These are phyloP conservation scores for Corythucha ciliata DNA, from an alignment of 2,888 invertebrate species.

Conservation along the genomic window DNA sequence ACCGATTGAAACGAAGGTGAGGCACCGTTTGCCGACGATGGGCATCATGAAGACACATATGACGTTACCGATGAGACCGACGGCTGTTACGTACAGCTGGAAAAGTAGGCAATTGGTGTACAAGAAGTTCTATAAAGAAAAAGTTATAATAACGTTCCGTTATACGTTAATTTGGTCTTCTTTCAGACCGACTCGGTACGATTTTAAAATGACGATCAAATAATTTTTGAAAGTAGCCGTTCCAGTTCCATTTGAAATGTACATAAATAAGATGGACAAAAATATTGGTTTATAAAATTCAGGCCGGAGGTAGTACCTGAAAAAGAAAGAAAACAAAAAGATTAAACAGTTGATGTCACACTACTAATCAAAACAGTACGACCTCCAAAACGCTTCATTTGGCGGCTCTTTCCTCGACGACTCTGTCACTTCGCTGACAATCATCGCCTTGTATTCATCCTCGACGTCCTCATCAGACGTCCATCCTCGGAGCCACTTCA, in stretches of 20 bases:
- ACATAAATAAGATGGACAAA: slow-evolving; percentile 22
- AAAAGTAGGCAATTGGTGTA: slow-evolving; percentile 9
- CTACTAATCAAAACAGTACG: too few species aligned
- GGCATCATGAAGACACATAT: slow-evolving; percentile 31
- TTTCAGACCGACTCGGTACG: slow-evolving; percentile 22
- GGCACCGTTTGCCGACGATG: slow-evolving; percentile 39
- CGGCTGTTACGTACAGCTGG: slow-evolving; percentile 25
- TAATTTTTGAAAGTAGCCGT: slow-evolving; percentile 26
- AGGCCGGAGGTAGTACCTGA: slow-evolving; percentile 18
- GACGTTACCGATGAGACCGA: slow-evolving; percentile 29
- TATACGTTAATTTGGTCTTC: slow-evolving; percentile 25
- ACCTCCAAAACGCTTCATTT: too few species aligned
- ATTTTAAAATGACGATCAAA: slow-evolving; percentile 22
- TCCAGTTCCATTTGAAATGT: slow-evolving; percentile 26
- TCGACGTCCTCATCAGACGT: slow-evolving; percentile 24
- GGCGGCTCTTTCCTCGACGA: too few species aligned
- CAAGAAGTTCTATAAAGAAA: too few species aligned
- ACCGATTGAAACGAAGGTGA: slow-evolving; percentile 43
- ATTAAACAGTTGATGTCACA: too few species aligned
- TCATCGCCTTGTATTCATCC: slow-evolving; percentile 23
- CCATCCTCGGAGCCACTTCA: slow-evolving; percentile 28
- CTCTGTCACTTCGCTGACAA: too few species aligned
- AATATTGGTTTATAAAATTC: slow-evolving; percentile 27
- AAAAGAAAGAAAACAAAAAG: too few species aligned
- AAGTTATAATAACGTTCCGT: too few species aligned